Evolutionary conservation across 2,888 invertebrate genomes (phyloP), one percentile per base, ranked within the genome.

Genomic region (Dastarcus helophoroides): DNA sequence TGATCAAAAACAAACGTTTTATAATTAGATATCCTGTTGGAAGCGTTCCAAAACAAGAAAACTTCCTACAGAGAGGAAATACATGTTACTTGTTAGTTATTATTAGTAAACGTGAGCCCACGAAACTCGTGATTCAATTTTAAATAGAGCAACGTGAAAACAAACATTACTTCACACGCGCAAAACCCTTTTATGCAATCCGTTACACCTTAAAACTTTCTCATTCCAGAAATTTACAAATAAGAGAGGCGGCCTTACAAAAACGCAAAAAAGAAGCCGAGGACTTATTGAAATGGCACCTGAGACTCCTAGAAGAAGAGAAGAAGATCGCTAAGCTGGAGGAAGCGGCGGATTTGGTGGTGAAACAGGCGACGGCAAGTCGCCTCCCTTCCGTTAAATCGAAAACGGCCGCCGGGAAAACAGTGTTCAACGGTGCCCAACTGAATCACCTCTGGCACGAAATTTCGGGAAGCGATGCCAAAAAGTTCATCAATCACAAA

Each of bases 221-320:
- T n/a, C n/a, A n/a, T n/a, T n/a, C n/a, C n/a, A n/a, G n/a, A n/a
- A n/a, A n/a, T n/a, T n/a, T n/a, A n/a, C n/a, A n/a, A n/a, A n/a
- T n/a, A n/a, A n/a, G n/a, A n/a, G 68, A 69, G 50, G 57, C 55
- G 21, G 64, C 64, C 32, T 48, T 69, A 30, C 54, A 58, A 31
- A 59, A 61, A 41, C 58, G 68, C 12, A 55, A 64, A 28, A 56
- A 63, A 45, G 61, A 62, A 41, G 66, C 65, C 19, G 67, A 69
- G 48, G 63, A 63, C 37, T 47, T 69, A 30, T 47, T 69, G 41
- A 54, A 64, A 58, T 69, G 68, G 68, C 67, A 69, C 52, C 63
- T 63, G 39, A 62, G 64, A 31, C 53, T 70, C 14, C 56, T 68
- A 41, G 62, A 64, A 38, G 69, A 69, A 54, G 69, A 70, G 51